Evolutionary conservation across 2,888 invertebrate genomes (phyloP), one percentile per base, ranked within the genome.

Genomic region (Leucoptera coffeella): DNA sequence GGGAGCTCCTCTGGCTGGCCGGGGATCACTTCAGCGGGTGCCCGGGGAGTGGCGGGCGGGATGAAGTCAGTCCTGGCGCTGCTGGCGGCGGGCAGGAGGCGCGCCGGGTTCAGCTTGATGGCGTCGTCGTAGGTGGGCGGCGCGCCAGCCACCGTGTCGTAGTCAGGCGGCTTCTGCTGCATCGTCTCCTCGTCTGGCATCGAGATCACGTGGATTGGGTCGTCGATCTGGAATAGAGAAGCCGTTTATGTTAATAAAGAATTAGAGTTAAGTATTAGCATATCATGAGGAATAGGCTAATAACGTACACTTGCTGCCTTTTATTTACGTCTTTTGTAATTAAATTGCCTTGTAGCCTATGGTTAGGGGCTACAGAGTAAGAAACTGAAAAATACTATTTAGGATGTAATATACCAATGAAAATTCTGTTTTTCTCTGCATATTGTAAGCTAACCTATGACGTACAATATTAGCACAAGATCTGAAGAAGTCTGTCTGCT

Each of bases 41-140:
- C 15, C 26, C 20, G 13, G 22, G 22, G 21, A n/a, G n/a, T 29
- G 23, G 24, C 15, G 15, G 22, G 20, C 22, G 5, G 8, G 5
- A 8, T 17, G 5, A 39, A 31, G 20, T 49, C 52, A 28, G 35
- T 45, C 8, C 52, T 50, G 14, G 50, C 42, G 39, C 57, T 55
- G 43, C 57, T 60, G 10, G 52, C 45, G 28, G 61, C 50, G 4
- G 60, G 58, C 29, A 74, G 49, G 31, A 78, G 53, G 22, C 75
- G 60, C 35, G 74, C 69, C 11, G 82, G 81, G 57, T 76, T 77
- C 33, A 83, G 57, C 50, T 80, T 81, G 42, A 83, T 80, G 24
- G 82, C 82, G 43, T 82, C 82, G 46, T 82, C 81, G 52, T 83
- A 82, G 11, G 78, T 78, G 2, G 82, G 82, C 32, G 82, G 82